Percentiles rank a stretch among this genome's conserved stretches.
These are phyloP conservation scores for Cynocephalus volans DNA, from an alignment of 2,113 vertebrate genomes.

Conservation along the genomic window DNA sequence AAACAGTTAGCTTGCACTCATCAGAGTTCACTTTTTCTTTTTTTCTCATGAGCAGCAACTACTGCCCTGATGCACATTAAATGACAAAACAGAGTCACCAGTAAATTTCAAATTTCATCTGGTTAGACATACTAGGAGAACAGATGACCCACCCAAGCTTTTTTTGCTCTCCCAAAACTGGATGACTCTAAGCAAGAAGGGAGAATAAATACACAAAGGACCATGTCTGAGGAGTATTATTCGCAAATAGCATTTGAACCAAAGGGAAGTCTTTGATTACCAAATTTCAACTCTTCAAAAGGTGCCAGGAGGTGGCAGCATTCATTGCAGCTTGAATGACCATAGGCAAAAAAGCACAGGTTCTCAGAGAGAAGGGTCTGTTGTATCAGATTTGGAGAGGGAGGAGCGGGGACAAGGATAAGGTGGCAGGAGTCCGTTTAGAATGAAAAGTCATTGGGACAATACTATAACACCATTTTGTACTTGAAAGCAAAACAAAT, in stretches of 20 bases:
- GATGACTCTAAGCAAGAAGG: background rate
- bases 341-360: too few species aligned
- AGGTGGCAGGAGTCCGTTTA: background rate
- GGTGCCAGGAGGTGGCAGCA: slow-evolving; percentile 71
- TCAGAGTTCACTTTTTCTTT: background rate
- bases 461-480: background rate
- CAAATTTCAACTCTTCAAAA: background rate
- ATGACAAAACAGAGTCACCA: slow-evolving; percentile 17
- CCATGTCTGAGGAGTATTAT: background rate
- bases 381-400: background rate
- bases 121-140: background rate
- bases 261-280: background rate
- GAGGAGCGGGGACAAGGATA: background rate
- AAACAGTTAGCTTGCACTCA: background rate
- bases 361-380: background rate
- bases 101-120: background rate
- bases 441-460: background rate
- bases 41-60: background rate
- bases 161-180: background rate
- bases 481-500: background rate
- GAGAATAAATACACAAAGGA: background rate
- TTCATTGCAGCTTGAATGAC: background rate
- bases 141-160: background rate
- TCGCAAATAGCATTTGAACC: background rate
- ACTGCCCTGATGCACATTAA: background rate